Conservation (phyloP, 2,113 vertebrate species). For the Pelobates fuscus region DNA sequence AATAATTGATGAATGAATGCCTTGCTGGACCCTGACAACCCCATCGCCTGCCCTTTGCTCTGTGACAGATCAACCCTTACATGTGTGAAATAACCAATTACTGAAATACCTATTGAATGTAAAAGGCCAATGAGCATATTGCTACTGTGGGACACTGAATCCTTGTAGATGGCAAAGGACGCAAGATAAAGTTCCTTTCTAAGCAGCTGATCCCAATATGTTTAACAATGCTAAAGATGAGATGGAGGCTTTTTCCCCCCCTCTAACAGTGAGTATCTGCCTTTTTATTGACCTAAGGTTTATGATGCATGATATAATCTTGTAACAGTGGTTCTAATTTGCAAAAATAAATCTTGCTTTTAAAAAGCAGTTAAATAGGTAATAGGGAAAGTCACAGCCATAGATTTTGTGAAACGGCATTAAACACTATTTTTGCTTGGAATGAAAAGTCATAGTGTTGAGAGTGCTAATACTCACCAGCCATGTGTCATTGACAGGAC, state of each 20-base stretch:
- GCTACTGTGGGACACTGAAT: conserved; percentile 79
- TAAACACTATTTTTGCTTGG: conserved; percentile 85
- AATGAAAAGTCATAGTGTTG: conserved; percentile 82
- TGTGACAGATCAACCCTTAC: conserved; percentile 91
- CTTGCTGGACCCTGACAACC: conserved; percentile 82
- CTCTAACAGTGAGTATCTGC: conserved; percentile 71
- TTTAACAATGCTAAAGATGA: conserved; percentile 60
- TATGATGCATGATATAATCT: conserved; percentile 90
- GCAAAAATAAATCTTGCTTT: conserved; percentile 90
- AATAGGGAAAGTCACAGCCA: conserved; percentile 83
- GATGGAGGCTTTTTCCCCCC: conserved; percentile 71
- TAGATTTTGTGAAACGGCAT: conserved; percentile 86
- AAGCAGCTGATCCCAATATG: conserved; percentile 77
- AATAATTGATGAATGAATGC: conserved; percentile 94
- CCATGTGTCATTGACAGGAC: conserved; percentile 91
- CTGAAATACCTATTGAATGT: conserved; percentile 84
- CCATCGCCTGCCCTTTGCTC: conserved; percentile 92
- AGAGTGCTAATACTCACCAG: conserved; percentile 81
- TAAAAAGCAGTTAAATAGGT: conserved; percentile 94
- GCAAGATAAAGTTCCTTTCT: conserved; percentile 83
- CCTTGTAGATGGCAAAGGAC: conserved; percentile 68
- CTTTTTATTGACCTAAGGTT: conserved; percentile 93
- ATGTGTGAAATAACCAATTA: conserved; percentile 99
- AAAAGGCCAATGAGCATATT: conserved; percentile 95
- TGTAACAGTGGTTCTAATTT: conserved; percentile 92